Conservation (phyloP, 2,797 vertebrate species). For the Decapterus maruadsi region DNA sequence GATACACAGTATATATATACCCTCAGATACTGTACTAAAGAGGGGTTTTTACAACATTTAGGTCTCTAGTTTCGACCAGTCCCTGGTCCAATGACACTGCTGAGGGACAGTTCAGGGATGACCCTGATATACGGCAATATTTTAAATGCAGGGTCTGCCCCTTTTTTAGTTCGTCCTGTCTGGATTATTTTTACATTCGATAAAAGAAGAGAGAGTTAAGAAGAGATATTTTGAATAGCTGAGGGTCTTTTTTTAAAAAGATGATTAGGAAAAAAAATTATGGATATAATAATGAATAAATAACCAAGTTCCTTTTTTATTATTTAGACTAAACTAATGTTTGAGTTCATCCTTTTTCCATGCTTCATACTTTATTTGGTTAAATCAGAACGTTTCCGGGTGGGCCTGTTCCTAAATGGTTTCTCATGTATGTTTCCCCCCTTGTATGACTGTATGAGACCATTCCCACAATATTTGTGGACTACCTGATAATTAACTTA, state of each 20-base stretch:
- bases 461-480: conserved; percentile 94
- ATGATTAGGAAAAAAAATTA: conserved; percentile 58
- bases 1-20: conserved; percentile 54
- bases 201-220: conserved; percentile 47
- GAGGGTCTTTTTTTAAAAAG: conserved; percentile 49
- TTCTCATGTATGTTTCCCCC: conserved; percentile 86
- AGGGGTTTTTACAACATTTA: conserved; percentile 64
- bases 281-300: conserved; percentile 64
- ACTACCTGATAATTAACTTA: conserved; percentile 94
- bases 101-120: conserved; percentile 64
- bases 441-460: conserved; percentile 90
- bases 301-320: conserved; percentile 64
- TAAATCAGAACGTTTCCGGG: conserved; percentile 82
- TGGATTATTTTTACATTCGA: conserved; percentile 67
- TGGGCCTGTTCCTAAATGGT: conserved; percentile 85
- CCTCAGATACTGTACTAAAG: conserved; percentile 59
- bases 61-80: conserved; percentile 49
- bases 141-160: conserved; percentile 71
- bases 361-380: conserved; percentile 85
- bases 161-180: conserved; percentile 66
- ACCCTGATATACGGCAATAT: conserved; percentile 77
- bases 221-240: conserved; percentile 78
- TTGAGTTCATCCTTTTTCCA: conserved; percentile 71
- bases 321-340: conserved; percentile 73
- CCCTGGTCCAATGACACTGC: conserved; percentile 56